phyloP scores from a whole-genome alignment of 2,888 invertebrate species.

The Alloplasta piceator region DNA sequence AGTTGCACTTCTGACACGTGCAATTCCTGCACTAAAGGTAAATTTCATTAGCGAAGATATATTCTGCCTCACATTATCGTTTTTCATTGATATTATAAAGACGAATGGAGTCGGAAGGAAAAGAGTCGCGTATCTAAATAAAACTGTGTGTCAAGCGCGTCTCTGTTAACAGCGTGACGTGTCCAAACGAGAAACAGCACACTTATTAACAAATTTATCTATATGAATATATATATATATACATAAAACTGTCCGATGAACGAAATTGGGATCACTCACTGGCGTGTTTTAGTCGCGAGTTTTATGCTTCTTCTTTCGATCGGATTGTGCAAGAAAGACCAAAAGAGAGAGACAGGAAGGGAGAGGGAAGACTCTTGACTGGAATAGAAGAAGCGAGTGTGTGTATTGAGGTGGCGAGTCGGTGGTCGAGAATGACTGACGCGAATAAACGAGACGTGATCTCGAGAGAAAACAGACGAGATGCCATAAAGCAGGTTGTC shows the following conservation, averaged over 20 bases:
- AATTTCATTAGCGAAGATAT: no score
- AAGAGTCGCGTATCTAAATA: slow-evolving; percentile 35
- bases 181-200: slow-evolving; percentile 38
- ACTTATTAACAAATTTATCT: slow-evolving; percentile 24
- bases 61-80: no score
- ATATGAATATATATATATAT: no score
- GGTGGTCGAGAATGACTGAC: slow-evolving; percentile 28
- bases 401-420: slow-evolving; percentile 17
- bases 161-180: slow-evolving; percentile 45
- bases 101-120: neutral
- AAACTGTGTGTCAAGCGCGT: slow-evolving; percentile 42
- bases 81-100: neutral
- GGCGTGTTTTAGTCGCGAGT: slow-evolving; percentile 12
- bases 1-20: no score
- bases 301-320: slow-evolving; percentile 8
- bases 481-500: slow-evolving; percentile 22
- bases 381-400: slow-evolving; percentile 21
- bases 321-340: slow-evolving; percentile 24
- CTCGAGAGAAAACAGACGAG: slow-evolving; percentile 12
- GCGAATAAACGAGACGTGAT: slow-evolving; percentile 11
- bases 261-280: slow-evolving; percentile 61
- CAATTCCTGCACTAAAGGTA: no score
- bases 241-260: slow-evolving; percentile 21
- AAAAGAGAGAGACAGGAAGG: slow-evolving; percentile 1
- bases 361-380: slow-evolving; percentile 2